These are phyloP conservation scores for Drosophila arizonae DNA, from an alignment of 1,140 invertebrate species.

Conservation along the genomic window DNA sequence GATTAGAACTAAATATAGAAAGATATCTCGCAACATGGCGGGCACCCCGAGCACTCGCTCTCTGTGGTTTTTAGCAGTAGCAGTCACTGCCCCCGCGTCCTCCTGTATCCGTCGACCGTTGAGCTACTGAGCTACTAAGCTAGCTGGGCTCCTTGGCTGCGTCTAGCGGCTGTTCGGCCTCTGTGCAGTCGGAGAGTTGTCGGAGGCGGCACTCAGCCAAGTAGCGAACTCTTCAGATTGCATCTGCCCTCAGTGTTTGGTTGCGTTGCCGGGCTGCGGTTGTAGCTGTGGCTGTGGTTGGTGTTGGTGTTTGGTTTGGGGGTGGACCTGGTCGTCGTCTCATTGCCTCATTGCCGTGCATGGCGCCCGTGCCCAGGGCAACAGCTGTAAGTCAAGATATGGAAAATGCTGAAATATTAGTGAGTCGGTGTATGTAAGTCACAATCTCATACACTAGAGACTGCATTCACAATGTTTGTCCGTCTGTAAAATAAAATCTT, in stretches of 20 bases:
- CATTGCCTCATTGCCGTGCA: slow-evolving; percentile 41
- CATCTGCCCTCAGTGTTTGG: slow-evolving; percentile 23
- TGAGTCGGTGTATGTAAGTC: slow-evolving; percentile 3
- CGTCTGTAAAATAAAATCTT: slow-evolving; percentile 38
- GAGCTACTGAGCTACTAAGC: slow-evolving; percentile 1
- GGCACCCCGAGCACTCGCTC: slow-evolving; percentile 32
- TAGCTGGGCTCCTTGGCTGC: slow-evolving; percentile 39
- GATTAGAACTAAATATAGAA: slow-evolving; percentile 81
- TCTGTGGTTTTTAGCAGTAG: slow-evolving; percentile 4
- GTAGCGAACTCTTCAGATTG: slow-evolving; percentile 31
- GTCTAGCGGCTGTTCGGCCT: slow-evolving; percentile 11
- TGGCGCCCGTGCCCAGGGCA: slow-evolving; percentile 26
- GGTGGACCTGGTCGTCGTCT: slow-evolving; percentile 4
- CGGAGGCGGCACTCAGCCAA: slow-evolving; percentile 36
- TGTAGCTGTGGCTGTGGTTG: slow-evolving; percentile 1
- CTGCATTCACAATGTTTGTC: slow-evolving; percentile 26
- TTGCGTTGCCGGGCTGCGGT: slow-evolving; percentile 1
- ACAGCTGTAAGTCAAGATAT: slow-evolving; percentile 28
- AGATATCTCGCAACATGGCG: slow-evolving; percentile 81
- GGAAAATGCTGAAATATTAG: slow-evolving; percentile 28
- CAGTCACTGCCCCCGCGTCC: background rate
- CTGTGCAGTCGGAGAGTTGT: slow-evolving; percentile 5
- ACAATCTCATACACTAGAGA: slow-evolving; percentile 12
- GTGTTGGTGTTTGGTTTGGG: background rate
- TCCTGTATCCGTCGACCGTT: background rate